These are phyloP conservation scores for Parauchenoglanis punctatus DNA, from an alignment of 2,797 vertebrate species.

Conservation along the genomic window DNA sequence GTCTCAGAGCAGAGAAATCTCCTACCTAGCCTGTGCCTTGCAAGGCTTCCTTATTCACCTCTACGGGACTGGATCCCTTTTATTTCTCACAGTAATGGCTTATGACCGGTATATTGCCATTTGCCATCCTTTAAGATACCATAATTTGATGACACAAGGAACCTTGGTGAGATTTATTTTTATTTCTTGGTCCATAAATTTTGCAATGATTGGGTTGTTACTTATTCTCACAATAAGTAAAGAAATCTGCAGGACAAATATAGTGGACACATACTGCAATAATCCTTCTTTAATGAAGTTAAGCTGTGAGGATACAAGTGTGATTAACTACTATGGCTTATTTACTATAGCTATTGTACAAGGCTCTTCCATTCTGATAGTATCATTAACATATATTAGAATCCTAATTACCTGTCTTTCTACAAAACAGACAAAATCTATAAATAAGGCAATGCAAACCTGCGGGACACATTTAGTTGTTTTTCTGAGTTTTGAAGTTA, in stretches of 20 bases:
- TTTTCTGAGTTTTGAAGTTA: neutral
- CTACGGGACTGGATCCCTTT: neutral
- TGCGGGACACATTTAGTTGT: slow-evolving; percentile 1
- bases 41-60: neutral
- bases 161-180: neutral
- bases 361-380: neutral
- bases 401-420: neutral
- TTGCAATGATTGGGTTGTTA: neutral
- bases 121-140: neutral
- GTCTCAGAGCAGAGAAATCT: neutral
- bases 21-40: neutral
- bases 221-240: neutral
- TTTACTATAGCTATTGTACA: neutral
- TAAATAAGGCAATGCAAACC: slow-evolving; percentile 3
- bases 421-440: neutral
- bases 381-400: neutral
- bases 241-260: neutral
- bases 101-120: slow-evolving; percentile 5
- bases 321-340: neutral
- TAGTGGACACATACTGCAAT: neutral
- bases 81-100: neutral
- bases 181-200: neutral
- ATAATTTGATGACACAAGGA: neutral
- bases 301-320: slow-evolving; percentile 4
- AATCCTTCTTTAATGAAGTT: neutral